Evolutionary conservation across 2,113 vertebrate genomes (phyloP).

Genomic region (Lamprotornis superbus): DNA sequence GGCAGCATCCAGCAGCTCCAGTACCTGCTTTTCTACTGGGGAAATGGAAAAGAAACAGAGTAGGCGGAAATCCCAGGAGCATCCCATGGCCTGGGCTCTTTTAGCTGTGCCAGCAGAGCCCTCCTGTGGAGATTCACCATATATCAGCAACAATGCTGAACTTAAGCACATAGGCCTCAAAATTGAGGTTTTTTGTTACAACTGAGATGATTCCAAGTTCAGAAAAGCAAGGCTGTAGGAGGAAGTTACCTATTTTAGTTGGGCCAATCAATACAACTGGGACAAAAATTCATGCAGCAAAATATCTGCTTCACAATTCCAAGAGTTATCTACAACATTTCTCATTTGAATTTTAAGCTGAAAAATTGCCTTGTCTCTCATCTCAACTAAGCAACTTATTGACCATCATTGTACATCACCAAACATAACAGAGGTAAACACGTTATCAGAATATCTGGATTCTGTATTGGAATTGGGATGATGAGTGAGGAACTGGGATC

Average conservation of each 20-base stretch:
- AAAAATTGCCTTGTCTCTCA: not conserved
- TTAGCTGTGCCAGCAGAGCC: conserved; percentile 46
- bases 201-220: not conserved
- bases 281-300: not conserved
- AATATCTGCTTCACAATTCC: not conserved
- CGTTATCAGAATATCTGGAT: not conserved
- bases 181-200: not conserved
- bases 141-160: not conserved
- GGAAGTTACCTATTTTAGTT: not conserved
- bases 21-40: not conserved
- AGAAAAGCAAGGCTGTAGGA: not conserved
- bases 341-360: not conserved
- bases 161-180: not conserved
- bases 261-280: accelerated
- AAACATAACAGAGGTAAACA: not conserved
- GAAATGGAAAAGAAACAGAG: not conserved
- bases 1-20: not conserved
- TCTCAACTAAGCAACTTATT: not conserved
- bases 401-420: not conserved
- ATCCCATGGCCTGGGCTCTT: not conserved
- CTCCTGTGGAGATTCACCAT: conserved; percentile 35
- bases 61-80: not conserved
- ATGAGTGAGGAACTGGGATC: not conserved
- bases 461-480: not conserved
- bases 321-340: not conserved